A percentile compares a stretch with the other conserved stretches of the same genome.
Conservation (phyloP, 2,888 invertebrate species). For the Pristionchus exspectatus region DNA sequence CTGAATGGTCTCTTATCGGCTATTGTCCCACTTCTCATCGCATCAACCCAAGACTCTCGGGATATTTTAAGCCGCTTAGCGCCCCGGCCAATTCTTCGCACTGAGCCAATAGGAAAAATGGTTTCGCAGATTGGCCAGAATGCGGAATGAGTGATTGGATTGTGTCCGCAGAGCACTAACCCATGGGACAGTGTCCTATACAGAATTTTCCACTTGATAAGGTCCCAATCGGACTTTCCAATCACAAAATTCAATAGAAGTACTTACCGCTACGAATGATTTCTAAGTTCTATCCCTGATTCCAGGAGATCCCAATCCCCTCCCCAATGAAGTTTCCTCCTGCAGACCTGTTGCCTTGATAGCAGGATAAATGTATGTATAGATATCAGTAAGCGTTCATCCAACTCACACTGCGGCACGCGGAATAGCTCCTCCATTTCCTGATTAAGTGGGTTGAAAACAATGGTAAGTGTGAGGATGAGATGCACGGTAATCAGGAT, state of each 20-base stretch:
- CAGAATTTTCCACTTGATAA: too few relatives aligned
- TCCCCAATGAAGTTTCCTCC: too few relatives aligned
- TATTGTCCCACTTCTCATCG: background rate
- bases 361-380: too few relatives aligned
- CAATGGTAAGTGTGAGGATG: conserved; percentile 74
- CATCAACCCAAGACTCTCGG: conserved; percentile 11
- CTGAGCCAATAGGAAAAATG: background rate
- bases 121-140: background rate
- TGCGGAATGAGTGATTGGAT: background rate
- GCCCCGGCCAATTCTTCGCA: background rate
- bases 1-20: conserved; percentile 17
- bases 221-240: too few relatives aligned
- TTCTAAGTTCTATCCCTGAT: too few relatives aligned
- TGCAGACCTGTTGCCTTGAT: too few relatives aligned
- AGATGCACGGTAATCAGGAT: conserved; percentile 76
- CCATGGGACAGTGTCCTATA: too few relatives aligned
- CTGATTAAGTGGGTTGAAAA: conserved; percentile 76
- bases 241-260: too few relatives aligned
- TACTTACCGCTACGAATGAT: background rate
- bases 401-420: conserved; percentile 70
- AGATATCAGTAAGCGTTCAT: background rate
- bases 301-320: too few relatives aligned
- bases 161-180: background rate
- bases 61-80: conserved; percentile 40
- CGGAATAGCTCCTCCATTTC: conserved; percentile 75